Conservation (phyloP, 2,797 vertebrate genomes). For the Florisuga fusca region DNA sequence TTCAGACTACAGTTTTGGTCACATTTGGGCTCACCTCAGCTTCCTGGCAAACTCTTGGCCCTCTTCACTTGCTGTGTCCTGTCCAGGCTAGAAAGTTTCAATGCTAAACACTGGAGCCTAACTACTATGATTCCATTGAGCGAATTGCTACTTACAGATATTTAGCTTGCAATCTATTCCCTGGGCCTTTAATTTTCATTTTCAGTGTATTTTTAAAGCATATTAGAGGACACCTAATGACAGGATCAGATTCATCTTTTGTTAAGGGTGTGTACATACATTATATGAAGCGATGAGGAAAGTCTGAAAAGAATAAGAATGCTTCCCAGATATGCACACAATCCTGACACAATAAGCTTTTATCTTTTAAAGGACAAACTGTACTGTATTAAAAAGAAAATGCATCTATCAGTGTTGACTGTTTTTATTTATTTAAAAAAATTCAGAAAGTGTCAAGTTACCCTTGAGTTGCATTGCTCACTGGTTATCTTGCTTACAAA, state of each 20-base stretch:
- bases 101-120: not conserved
- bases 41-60: not conserved
- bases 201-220: not conserved
- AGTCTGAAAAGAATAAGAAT: not conserved
- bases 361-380: conserved; percentile 8
- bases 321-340: not conserved
- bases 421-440: not conserved
- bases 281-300: not conserved
- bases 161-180: not conserved
- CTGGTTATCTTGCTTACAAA: not conserved
- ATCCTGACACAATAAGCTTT: not conserved
- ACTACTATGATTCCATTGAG: not conserved
- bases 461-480: not conserved
- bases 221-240: not conserved
- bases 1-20: conserved; percentile 24
- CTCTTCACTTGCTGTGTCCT: not conserved
- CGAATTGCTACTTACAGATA: not conserved
- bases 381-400: not conserved
- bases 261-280: not conserved
- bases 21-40: not conserved
- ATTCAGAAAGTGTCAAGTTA: not conserved
- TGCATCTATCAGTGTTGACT: not conserved
- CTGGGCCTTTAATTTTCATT: conserved; percentile 25
- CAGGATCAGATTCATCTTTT: not conserved
- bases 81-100: not conserved